Base-by-base conservation (phyloP, 2,113 vertebrate species). In the Lipophrys pholis region DNA sequence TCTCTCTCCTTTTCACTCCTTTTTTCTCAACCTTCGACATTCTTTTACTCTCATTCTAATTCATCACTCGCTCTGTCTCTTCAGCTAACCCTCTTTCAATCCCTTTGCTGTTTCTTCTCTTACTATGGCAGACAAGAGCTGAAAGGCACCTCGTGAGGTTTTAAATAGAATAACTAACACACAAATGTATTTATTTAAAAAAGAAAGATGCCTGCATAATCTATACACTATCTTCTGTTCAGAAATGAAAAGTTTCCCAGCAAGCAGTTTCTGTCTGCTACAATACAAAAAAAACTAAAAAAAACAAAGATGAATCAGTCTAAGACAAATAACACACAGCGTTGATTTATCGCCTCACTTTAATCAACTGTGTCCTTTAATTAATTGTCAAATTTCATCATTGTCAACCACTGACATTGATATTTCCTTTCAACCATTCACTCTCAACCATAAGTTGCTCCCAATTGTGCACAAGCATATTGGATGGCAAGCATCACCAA, bases 41-140 rank as follows among this genome's bases (percentile, higher is more conserved):
- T 57, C 30, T 50, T 59, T 69, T 64, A 57, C 38, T 50, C 78
- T 69, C 17, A 76, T 65, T 72, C 8, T 42, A 42, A 70, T 74
- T 83, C 81, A 81, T 30, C 21, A 30, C 21, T 48, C 61, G 61
- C 52, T 30, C 45, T 53, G 46, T 62, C 14, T 63, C 69, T 74
- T 76, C 8, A 67, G 30, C 40, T 59, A 73, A 68, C 53, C 12
- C 7, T 16, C 9, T 54, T 64, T 58, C 9, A 16, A 40, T 49
- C 38, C 54, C 42, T 36, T n/a, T 60, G 51, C 43, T 59, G 67
- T 73, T 62, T 21, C 53, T 11, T 64, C 35, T 51, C 30, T 41
- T 49, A 7, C 40, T 17, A 39, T 73, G 21, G 21, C 21, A 30
- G 21, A 30, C 4, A 30, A 30, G 4, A 30, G 21, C 21, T 30